A percentile compares a stretch with the other conserved stretches of the same genome.
Evolutionary conservation across 2,113 vertebrate species (phyloP).

Genomic region (Talpa occidentalis): DNA sequence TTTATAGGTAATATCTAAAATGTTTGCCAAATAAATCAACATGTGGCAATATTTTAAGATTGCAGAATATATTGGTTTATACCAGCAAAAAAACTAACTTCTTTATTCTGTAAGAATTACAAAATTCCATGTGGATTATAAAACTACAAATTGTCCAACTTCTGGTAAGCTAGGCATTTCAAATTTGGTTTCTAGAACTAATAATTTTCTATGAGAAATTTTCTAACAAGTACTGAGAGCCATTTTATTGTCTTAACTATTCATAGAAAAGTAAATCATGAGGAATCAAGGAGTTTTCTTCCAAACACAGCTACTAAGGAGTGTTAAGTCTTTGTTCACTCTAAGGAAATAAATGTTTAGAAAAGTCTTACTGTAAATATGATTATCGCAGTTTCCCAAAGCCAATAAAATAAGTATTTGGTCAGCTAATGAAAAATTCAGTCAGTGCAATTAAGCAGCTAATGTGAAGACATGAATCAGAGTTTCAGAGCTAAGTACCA

Average conservation of each 20-base stretch:
- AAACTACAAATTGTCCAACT: conserved; percentile 29
- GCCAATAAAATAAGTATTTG: conserved; percentile 74
- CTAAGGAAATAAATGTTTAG: conserved; percentile 64
- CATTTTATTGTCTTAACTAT: conserved; percentile 44
- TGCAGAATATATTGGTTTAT: conserved; percentile 16
- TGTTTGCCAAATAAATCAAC: conserved; percentile 11
- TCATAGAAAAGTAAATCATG: conserved; percentile 56
- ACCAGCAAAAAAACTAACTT: not conserved
- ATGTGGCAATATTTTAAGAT: not conserved
- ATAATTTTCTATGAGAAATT: conserved; percentile 59
- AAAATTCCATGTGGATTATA: conserved; percentile 14
- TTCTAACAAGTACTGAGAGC: conserved; percentile 37
- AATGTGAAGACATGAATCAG: conserved; percentile 67
- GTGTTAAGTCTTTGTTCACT: conserved; percentile 53
- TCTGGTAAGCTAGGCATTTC: conserved; percentile 56
- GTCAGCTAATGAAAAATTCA: conserved; percentile 81
- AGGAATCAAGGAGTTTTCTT: conserved; percentile 21
- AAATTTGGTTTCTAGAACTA: conserved; percentile 62
- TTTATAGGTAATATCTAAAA: conserved; percentile 2
- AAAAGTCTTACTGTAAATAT: conserved; percentile 77
- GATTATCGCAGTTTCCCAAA: conserved; percentile 77
- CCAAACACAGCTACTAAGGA: conserved; percentile 41
- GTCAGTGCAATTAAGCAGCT: conserved; percentile 74
- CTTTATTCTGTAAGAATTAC: not conserved
- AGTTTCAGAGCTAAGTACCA: conserved; percentile 65